Percentiles rank a stretch among this genome's conserved stretches.
Conservation (phyloP, 1,140 invertebrate species). For the Bombus polaris region DNA sequence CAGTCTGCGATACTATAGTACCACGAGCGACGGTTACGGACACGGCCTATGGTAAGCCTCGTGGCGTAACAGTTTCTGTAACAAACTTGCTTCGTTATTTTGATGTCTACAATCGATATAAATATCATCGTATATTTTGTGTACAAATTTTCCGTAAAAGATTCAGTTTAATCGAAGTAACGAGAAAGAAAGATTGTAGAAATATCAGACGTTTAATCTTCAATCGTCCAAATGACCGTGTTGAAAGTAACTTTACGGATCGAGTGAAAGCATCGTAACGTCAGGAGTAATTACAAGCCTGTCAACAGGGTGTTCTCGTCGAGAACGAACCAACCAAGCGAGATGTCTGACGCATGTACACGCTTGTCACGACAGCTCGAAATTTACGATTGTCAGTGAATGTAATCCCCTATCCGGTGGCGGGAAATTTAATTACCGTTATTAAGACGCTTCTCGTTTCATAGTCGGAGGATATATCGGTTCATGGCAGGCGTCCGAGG, state of each 20-base stretch:
- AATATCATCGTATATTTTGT: too few relatives aligned
- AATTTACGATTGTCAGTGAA: neutral
- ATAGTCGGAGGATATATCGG: neutral
- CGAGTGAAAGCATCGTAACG: neutral
- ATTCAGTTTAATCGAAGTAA: neutral
- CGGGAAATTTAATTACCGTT: constrained; percentile 29
- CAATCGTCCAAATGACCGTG: neutral
- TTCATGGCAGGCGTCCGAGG: neutral
- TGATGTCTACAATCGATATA: too few relatives aligned
- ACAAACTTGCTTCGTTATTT: too few relatives aligned
- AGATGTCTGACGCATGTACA: neutral
- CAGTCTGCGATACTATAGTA: too few relatives aligned
- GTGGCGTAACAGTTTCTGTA: too few relatives aligned
- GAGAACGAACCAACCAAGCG: neutral
- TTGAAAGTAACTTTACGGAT: neutral
- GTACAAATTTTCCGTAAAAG: neutral
- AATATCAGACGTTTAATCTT: neutral
- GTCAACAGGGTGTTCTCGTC: neutral
- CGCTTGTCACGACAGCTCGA: neutral
- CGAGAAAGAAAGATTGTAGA: neutral
- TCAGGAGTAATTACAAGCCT: neutral
- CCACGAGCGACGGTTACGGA: too few relatives aligned
- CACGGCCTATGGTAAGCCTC: too few relatives aligned
- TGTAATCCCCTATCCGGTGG: neutral
- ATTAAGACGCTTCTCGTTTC: constrained; percentile 21